Percentiles rank a stretch among this genome's conserved stretches.
Evolutionary conservation across 2,113 vertebrate species (phyloP).

Genomic region (Gnathonemus echidnorhynchus): DNA sequence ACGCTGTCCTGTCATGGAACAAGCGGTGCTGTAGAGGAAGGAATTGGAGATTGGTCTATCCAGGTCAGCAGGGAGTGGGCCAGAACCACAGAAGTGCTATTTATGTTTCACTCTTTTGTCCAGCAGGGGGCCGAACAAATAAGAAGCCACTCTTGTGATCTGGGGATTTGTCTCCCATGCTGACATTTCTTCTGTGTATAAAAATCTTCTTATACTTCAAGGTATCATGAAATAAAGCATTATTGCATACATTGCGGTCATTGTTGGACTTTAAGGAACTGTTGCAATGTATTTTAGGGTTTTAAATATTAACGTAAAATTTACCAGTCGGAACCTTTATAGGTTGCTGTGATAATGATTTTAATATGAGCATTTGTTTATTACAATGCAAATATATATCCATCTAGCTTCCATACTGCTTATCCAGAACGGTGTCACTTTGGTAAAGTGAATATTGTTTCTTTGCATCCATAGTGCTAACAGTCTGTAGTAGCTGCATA

Average conservation of each 20-base stretch:
- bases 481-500: not conserved
- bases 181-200: not conserved
- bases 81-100: not conserved
- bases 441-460: not conserved
- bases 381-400: not conserved
- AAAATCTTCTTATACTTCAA: not conserved
- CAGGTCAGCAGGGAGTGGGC: not conserved
- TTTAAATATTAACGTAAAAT: not conserved
- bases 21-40: not conserved
- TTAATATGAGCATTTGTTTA: not conserved
- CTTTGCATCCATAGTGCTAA: not conserved
- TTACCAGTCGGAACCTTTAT: not conserved
- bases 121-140: not conserved
- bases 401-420: not conserved
- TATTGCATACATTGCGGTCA: not conserved
- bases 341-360: not conserved
- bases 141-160: not conserved
- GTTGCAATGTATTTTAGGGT: not conserved
- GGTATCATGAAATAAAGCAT: not conserved
- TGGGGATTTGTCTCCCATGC: not conserved
- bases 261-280: not conserved
- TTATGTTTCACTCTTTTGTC: not conserved
- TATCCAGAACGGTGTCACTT: not conserved
- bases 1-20: not conserved
- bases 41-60: not conserved